These are phyloP conservation scores for Oncorhynchus keta DNA, from an alignment of 2,113 vertebrate species.

Conservation along the genomic window DNA sequence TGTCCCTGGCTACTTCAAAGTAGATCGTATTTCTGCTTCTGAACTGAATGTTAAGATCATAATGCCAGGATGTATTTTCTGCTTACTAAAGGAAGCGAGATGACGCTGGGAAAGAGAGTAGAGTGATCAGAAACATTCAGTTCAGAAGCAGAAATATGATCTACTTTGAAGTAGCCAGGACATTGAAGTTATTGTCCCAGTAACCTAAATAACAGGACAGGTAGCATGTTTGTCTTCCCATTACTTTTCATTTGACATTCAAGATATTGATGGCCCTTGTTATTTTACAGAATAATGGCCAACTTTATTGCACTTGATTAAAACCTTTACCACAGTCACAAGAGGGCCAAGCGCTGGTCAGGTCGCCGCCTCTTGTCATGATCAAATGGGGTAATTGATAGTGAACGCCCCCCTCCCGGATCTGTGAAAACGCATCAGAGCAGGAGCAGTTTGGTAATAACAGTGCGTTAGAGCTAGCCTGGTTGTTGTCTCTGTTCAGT, in stretches of 20 bases:
- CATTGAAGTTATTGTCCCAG: background rate
- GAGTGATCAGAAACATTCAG: too few relatives aligned
- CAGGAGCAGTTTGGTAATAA: background rate
- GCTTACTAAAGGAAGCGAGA: too few relatives aligned
- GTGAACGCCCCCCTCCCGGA: background rate
- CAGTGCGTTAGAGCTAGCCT: background rate
- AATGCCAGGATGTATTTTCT: too few relatives aligned
- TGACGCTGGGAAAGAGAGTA: too few relatives aligned
- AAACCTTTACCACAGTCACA: background rate
- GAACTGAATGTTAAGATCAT: too few relatives aligned
- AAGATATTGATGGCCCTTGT: background rate
- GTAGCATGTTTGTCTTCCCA: background rate
- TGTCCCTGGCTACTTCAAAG: background rate
- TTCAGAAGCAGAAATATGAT: background rate
- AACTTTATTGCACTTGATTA: background rate
- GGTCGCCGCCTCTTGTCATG: background rate
- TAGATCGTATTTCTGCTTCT: too few relatives aligned
- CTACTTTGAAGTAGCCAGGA: background rate
- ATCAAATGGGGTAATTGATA: background rate
- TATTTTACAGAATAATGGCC: background rate
- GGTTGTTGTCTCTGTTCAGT: too few relatives aligned
- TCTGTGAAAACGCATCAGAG: background rate
- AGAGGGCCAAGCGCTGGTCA: background rate
- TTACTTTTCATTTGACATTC: conserved; percentile 29
- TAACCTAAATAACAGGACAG: background rate